phyloP scores from a whole-genome alignment of 37 sponge, comb jelly and placozoan genomes.

The Chondrosia reniformis region DNA sequence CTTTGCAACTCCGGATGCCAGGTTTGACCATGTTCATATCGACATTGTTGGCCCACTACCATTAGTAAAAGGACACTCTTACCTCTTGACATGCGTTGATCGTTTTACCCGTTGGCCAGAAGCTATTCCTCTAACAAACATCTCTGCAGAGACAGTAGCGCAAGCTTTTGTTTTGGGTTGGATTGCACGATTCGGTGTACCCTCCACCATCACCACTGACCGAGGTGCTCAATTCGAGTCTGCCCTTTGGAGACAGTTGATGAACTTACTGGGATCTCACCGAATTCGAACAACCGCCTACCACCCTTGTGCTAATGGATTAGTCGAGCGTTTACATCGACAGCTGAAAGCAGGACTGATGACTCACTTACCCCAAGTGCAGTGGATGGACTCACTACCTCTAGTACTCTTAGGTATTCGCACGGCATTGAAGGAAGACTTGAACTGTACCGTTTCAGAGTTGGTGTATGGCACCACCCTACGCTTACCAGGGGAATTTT shows the following conservation, averaged over 20 bases:
- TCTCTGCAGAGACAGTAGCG: conserved; percentile 29
- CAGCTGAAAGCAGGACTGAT: conserved; percentile 27
- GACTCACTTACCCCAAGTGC: background rate
- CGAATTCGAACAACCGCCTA: conserved; percentile 36
- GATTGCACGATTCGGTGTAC: conserved; percentile 59
- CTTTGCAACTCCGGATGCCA: conserved; percentile 21
- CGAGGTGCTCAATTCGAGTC: conserved; percentile 62
- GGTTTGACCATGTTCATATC: conserved; percentile 38
- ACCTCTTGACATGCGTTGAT: conserved; percentile 42
- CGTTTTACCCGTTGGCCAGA: conserved; percentile 49
- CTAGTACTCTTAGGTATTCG: conserved; percentile 24
- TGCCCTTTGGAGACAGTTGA: conserved; percentile 28
- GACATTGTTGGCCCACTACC: conserved; percentile 57
- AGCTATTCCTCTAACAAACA: conserved; percentile 28
- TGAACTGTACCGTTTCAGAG: conserved; percentile 18
- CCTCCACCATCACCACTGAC: conserved; percentile 54
- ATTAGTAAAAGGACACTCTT: conserved; percentile 15
- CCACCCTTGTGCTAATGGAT: conserved; percentile 42
- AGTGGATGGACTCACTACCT: conserved; percentile 25
- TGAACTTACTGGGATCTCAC: background rate
- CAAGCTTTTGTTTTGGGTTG: conserved; percentile 43
- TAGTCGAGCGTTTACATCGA: conserved; percentile 25
- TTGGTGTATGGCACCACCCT: conserved; percentile 21
- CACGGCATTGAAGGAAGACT: conserved; percentile 1
- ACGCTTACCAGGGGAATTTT: conserved; percentile 11